Evolutionary conservation across 2,113 vertebrate genomes (phyloP).

Genomic region (Cervus canadensis): DNA sequence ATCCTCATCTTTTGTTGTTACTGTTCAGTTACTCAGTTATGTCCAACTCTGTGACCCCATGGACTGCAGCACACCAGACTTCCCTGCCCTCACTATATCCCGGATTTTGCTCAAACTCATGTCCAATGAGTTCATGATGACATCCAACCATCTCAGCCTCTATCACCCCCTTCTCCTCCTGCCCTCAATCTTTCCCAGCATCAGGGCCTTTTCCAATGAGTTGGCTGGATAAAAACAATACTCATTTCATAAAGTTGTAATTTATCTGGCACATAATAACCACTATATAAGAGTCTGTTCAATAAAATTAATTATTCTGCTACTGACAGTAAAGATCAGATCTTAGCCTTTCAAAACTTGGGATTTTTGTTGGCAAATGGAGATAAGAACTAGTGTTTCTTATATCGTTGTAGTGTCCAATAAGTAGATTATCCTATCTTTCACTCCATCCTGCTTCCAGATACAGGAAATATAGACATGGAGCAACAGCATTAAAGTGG

Average conservation of each 20-base stretch:
- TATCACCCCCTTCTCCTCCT: neutral
- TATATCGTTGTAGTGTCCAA: neutral
- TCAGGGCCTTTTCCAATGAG: neutral
- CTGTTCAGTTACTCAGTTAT: rapidly evolving
- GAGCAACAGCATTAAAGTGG: neutral
- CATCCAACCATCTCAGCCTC: neutral
- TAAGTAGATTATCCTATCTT: neutral
- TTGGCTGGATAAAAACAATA: neutral
- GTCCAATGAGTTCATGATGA: neutral
- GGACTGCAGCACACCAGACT: neutral
- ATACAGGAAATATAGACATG: neutral
- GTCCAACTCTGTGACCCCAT: neutral
- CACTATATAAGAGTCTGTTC: neutral
- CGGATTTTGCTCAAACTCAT: neutral
- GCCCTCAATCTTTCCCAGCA: neutral
- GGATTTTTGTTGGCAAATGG: neutral
- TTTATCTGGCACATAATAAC: neutral
- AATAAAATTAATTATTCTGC: neutral
- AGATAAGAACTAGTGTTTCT: neutral
- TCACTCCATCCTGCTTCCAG: neutral
- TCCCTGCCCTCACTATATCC: neutral
- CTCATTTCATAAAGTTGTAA: neutral
- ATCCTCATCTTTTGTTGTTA: neutral
- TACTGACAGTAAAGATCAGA: neutral
- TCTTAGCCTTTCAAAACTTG: neutral